A percentile compares a stretch with the other conserved stretches of the same genome.
These are phyloP conservation scores for Lamprotornis superbus DNA, from an alignment of 2,113 vertebrate genomes.

Conservation along the genomic window DNA sequence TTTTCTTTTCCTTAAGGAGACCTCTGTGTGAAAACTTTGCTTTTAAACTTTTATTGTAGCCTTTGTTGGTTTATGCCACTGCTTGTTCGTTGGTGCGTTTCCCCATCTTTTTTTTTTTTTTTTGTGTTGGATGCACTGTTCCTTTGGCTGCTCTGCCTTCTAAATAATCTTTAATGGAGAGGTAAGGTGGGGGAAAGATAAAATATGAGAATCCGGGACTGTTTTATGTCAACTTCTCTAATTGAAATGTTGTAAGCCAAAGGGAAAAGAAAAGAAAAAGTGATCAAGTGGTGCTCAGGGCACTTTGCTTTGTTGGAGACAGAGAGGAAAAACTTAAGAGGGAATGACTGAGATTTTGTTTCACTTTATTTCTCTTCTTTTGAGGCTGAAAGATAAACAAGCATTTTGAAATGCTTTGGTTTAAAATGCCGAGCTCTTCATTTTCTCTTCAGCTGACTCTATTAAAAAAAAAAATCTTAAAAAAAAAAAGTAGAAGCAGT, in stretches of 20 bases:
- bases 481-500: background rate
- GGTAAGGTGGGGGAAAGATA: background rate
- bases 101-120: background rate
- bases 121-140: background rate
- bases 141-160: background rate
- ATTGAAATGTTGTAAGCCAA: background rate
- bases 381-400: background rate
- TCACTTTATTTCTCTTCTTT: background rate
- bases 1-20: background rate
- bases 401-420: background rate
- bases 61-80: background rate
- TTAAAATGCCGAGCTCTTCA: background rate
- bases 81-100: background rate
- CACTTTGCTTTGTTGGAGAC: background rate
- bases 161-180: background rate
- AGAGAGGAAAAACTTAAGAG: background rate
- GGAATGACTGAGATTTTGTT: background rate
- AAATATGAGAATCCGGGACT: background rate
- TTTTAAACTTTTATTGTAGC: background rate
- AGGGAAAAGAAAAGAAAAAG: background rate
- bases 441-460: background rate
- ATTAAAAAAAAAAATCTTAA: background rate
- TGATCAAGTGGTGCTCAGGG: background rate
- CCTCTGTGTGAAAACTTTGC: background rate
- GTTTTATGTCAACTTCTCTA: background rate